Evolutionary conservation across 2,797 vertebrate genomes (phyloP), one percentile per base, ranked within the genome.

Genomic region (Mareca penelope): DNA sequence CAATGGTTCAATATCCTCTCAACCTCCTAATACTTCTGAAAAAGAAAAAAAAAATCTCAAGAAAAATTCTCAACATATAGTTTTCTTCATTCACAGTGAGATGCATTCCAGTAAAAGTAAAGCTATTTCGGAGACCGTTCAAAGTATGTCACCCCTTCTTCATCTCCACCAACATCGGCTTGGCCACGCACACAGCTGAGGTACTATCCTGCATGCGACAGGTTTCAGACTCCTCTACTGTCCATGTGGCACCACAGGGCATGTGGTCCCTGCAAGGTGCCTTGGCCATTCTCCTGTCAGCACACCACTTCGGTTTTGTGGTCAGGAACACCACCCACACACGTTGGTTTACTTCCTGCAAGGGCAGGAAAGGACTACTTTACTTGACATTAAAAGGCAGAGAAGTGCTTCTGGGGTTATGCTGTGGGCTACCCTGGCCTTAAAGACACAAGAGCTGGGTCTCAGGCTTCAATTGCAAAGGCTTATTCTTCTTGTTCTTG

Each of bases 331-430:
- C 31, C 50, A 52, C 9, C 28, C 23, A 31, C 44, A 65, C 24
- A 7, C 13, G 3, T 22, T 1, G 5, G 2, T 46, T 69, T 80
- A 15, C 68, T 55, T 63, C 7, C 2, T 29, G 52, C 0, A 0
- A 0, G 8, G 33, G 19, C 12, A 79, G 60, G 26, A 7, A 80
- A 88, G 46, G 37, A 80, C 6, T 13, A 17, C 31, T 57, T 61
- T 61, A 37, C 40, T 46, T 19, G 2, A 35, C 37, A 15, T 0
- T 0, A 50, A 17, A 35, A 46, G 64, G 64, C 0, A 0, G 28
- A 76, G 29, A 7, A 73, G 28, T 6, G 4, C 2, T 7, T 1
- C 0, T 2, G 79, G 13, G 15, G 33, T 10, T 15, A 12, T 39
- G n/a, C 1, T 59, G 46, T 21, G 28, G 56, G 56, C 16, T 53